Evolutionary conservation across 1,140 invertebrate genomes (phyloP).

Genomic region (Hylaeus anthracinus): DNA sequence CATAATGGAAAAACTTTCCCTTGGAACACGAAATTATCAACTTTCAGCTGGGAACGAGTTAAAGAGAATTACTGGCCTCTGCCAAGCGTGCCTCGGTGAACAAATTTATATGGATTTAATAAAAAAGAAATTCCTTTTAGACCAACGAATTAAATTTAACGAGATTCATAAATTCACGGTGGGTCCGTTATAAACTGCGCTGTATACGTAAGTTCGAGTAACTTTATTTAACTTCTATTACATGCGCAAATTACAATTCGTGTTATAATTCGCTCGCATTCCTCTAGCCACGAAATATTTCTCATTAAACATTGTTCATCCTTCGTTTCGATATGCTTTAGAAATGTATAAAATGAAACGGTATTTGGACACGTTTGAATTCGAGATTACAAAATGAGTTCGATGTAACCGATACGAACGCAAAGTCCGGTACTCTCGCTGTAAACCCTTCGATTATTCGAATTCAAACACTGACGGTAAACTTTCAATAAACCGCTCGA

Average conservation of each 20-base stretch:
- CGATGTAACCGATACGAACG: neutral
- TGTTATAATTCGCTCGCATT: neutral
- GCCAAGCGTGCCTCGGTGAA: neutral
- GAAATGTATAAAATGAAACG: neutral
- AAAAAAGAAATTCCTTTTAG: too few relatives aligned
- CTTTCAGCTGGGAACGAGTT: constrained; percentile 9
- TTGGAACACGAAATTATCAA: constrained; percentile 24
- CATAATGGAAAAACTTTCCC: constrained; percentile 33
- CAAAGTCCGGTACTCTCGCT: neutral
- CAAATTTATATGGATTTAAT: neutral
- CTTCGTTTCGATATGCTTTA: neutral
- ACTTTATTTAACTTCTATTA: neutral
- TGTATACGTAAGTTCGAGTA: too few relatives aligned
- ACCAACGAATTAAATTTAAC: neutral
- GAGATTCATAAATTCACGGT: too few relatives aligned
- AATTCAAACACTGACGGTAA: neutral
- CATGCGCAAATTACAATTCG: too few relatives aligned
- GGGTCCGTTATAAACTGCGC: too few relatives aligned
- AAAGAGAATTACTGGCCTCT: neutral
- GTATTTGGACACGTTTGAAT: too few relatives aligned
- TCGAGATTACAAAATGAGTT: neutral
- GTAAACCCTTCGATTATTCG: neutral
- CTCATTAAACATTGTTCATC: neutral
- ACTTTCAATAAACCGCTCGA: constrained; percentile 14
- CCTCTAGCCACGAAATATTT: neutral